These are phyloP conservation scores for Heliconius cydno DNA, from an alignment of 2,888 invertebrate species.

Conservation along the genomic window DNA sequence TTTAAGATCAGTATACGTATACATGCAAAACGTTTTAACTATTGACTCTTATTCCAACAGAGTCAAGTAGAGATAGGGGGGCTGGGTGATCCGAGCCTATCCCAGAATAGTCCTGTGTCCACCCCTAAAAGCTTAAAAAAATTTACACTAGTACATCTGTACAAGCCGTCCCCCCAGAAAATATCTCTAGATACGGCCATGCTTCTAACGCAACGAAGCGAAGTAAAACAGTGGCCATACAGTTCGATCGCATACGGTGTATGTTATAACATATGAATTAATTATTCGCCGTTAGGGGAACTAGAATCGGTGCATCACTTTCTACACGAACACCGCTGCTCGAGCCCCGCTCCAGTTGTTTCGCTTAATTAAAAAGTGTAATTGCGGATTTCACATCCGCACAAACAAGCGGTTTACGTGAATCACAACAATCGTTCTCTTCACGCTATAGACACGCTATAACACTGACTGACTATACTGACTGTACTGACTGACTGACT, in stretches of 20 bases:
- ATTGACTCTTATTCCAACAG: background rate
- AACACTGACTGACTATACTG: too few relatives aligned
- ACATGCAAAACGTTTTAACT: background rate
- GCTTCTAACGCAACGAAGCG: background rate
- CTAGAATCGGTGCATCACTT: conserved; percentile 70
- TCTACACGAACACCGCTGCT: conserved; percentile 73
- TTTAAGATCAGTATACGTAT: background rate
- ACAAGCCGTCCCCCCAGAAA: too few relatives aligned
- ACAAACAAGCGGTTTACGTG: conserved; percentile 78
- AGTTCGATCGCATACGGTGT: conserved; percentile 38
- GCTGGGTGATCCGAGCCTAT: too few relatives aligned
- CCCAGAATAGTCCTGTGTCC: too few relatives aligned
- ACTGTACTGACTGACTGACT: too few relatives aligned
- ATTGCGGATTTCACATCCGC: conserved; percentile 82
- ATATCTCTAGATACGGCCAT: too few relatives aligned
- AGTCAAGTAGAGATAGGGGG: too few relatives aligned
- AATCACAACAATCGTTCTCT: conserved; percentile 68
- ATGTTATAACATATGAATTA: conserved; percentile 39
- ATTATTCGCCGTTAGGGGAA: conserved; percentile 51
- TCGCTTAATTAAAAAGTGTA: conserved; percentile 81
- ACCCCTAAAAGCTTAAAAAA: too few relatives aligned
- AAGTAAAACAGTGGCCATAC: conserved; percentile 18
- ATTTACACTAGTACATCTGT: too few relatives aligned
- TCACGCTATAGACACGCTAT: conserved; percentile 35
- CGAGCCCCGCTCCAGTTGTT: conserved; percentile 78